Evolutionary conservation across 2,888 invertebrate species (phyloP), one percentile per base, ranked within the genome.

Genomic region (Eilema sororculum): DNA sequence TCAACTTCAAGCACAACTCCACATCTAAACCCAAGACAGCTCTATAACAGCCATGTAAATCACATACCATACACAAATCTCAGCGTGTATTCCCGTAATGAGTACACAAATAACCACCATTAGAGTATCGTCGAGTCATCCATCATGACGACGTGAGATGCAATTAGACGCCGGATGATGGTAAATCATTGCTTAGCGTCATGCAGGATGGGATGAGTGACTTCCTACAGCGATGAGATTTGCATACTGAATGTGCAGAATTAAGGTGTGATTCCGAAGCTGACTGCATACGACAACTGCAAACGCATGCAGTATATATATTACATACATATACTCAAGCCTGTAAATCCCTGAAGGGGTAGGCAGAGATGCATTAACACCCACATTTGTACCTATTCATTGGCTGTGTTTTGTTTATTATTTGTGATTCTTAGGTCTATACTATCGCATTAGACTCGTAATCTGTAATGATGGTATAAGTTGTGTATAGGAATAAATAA

Each of bases 81-180:
- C 33, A 16, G 3, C 30, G 58, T 72, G 66, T 79, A 81, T 79
- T 77, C 79, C 25, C 24, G 80, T 78, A 79, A 81, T 73, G 75
- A 77, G 75, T 67, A 58, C 80, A 71, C 75, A 81, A 77, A 74
- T 81, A 77, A 74, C 61, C 57, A 56, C 37, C 79, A 72, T 80
- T 70, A 77, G 67, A 76, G 67, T 74, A 80, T 82, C 82, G 73
- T 66, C 82, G 72, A 61, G 46, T 59, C 71, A 73, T 81, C 67
- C 67, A 71, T 81, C 80, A 81, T 66, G 24, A 59, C 69, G 71
- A 80, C 78, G 73, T 67, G 73, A 13, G 58, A 8, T 37, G 82
- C 76, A 82, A 81, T 81, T 82, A 81, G 78, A 78, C 74, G 73
- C 71, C 72, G 71, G 69, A 66, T 79, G 72, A 69, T 72, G 71